These are phyloP conservation scores for Ichneumoninae sp. DNA, from an alignment of 2,888 invertebrate genomes.

Conservation along the genomic window DNA sequence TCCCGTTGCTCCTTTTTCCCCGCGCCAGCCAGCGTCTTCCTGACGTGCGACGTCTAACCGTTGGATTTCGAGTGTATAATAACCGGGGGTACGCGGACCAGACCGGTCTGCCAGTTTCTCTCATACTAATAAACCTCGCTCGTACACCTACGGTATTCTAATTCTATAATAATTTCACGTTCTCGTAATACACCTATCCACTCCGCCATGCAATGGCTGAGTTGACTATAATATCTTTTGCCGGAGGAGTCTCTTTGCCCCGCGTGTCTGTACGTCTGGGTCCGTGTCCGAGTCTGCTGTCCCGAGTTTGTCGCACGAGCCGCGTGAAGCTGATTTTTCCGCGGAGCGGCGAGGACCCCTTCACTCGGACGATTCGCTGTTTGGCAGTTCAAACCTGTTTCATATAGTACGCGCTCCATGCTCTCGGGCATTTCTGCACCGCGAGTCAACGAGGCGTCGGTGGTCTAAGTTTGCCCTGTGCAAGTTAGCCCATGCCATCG, in stretches of 20 bases:
- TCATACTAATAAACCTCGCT: slow-evolving; percentile 25
- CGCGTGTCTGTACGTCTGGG: background rate
- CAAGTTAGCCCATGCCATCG: slow-evolving; percentile 19
- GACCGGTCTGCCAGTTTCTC: slow-evolving; percentile 67
- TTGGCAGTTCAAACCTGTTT: slow-evolving; percentile 35
- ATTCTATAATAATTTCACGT: slow-evolving; percentile 67
- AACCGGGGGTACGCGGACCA: slow-evolving; percentile 65
- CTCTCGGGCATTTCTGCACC: slow-evolving; percentile 19
- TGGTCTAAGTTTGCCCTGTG: slow-evolving; percentile 56
- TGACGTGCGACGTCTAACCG: slow-evolving; percentile 64
- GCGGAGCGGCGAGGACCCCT: slow-evolving; percentile 2
- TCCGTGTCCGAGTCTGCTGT: slow-evolving; percentile 31
- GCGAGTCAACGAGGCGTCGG: slow-evolving; percentile 58
- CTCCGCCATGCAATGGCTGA: slow-evolving; percentile 10
- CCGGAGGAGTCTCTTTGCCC: background rate
- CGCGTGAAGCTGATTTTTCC: slow-evolving; percentile 24
- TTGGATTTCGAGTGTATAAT: slow-evolving; percentile 67
- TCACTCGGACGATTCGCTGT: slow-evolving; percentile 23
- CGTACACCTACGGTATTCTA: slow-evolving; percentile 47
- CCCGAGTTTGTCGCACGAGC: slow-evolving; percentile 29
- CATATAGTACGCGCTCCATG: slow-evolving; percentile 21
- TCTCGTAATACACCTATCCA: slow-evolving; percentile 57
- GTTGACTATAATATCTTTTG: slow-evolving; percentile 48
- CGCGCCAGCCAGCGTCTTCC: slow-evolving; percentile 25
- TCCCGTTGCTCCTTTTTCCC: slow-evolving; percentile 61